Evolutionary conservation across 2,113 vertebrate species (phyloP).

Genomic region (Felis chaus): DNA sequence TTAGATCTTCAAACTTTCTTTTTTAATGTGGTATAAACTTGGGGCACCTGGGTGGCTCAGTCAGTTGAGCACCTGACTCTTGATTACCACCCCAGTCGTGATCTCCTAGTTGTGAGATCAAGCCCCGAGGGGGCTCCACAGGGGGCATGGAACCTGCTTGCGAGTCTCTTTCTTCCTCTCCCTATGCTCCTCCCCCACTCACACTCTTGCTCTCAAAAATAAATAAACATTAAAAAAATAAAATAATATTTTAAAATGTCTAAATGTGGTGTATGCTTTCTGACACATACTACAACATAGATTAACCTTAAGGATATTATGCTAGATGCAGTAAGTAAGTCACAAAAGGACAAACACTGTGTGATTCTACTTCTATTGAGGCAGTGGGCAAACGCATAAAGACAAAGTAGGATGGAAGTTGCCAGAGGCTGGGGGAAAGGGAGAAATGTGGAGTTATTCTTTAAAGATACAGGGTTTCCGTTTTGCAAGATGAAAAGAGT

Average conservation of each 20-base stretch:
- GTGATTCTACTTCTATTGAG: neutral
- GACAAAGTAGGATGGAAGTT: neutral
- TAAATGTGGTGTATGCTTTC: neutral
- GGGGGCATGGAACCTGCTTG: too few species aligned
- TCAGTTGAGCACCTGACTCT: too few species aligned
- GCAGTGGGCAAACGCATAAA: neutral
- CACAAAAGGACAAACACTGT: neutral
- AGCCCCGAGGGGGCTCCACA: too few species aligned
- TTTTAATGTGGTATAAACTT: too few species aligned
- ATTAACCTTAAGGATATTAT: neutral
- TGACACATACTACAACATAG: neutral
- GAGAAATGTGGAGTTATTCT: neutral
- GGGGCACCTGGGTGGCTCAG: too few species aligned
- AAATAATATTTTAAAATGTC: too few species aligned
- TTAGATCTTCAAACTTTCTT: neutral
- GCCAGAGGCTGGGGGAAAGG: neutral
- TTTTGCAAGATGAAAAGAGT: neutral
- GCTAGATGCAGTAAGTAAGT: neutral
- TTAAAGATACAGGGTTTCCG: neutral
- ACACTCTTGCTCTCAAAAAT: too few species aligned
- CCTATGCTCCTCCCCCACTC: too few species aligned
- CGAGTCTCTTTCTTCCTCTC: too few species aligned
- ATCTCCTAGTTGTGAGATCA: too few species aligned
- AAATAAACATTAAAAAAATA: too few species aligned
- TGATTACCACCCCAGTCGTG: too few species aligned